Evolutionary conservation across 2,888 invertebrate genomes (phyloP).

Genomic region (Xestobium rufovillosum): DNA sequence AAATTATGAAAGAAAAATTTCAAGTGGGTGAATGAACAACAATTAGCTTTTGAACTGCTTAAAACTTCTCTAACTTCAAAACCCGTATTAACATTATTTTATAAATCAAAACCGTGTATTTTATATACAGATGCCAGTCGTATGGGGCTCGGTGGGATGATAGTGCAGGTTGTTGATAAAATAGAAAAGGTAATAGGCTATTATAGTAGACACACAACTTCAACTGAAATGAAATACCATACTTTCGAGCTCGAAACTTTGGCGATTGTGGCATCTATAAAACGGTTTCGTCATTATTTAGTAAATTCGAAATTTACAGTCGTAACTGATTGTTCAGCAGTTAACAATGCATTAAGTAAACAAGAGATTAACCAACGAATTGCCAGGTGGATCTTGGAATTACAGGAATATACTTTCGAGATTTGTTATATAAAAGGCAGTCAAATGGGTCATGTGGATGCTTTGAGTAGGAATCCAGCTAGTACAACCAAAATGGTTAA

Average conservation of each 20-base stretch:
- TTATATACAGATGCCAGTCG: constrained; percentile 20
- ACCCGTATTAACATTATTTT: constrained; percentile 8
- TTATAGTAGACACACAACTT: too few species aligned
- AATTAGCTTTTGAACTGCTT: constrained; percentile 5
- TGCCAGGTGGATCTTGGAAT: constrained; percentile 3
- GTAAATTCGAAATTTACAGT: constrained; percentile 2
- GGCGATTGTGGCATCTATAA: constrained; percentile 6
- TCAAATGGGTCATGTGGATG: constrained; percentile 7
- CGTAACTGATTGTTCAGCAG: constrained; percentile 7
- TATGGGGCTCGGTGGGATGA: constrained; percentile 20
- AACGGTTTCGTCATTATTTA: too few species aligned
- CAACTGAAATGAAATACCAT: too few species aligned
- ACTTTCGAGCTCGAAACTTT: too few species aligned
- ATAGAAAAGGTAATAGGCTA: too few species aligned
- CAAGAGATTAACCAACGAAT: constrained; percentile 3
- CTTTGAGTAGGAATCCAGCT: constrained; percentile 4
- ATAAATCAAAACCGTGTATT: background rate
- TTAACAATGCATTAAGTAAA: constrained; percentile 4
- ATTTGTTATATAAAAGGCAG: background rate
- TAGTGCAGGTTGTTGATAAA: too few species aligned
- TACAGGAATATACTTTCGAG: constrained; percentile 5
- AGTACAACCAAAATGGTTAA: background rate
- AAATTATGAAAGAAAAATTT: background rate
- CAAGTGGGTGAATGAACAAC: constrained; percentile 1
- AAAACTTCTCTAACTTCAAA: constrained; percentile 5